A percentile compares a stretch with the other conserved stretches of the same genome.
phyloP scores from a whole-genome alignment of 1,140 invertebrate species.

The Drosophila repletoides region DNA sequence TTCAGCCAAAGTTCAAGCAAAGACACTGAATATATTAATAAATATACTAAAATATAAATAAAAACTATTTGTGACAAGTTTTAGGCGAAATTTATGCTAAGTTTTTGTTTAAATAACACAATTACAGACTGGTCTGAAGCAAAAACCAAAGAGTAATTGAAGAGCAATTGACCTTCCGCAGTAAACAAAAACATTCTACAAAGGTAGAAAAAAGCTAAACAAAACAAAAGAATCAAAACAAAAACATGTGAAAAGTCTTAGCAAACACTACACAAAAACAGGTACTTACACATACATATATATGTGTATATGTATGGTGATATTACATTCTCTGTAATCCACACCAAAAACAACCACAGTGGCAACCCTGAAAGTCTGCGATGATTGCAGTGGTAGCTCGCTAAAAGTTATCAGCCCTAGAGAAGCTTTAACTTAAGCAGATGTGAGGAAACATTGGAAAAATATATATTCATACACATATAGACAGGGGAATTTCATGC shows the following conservation, averaged over 20 bases:
- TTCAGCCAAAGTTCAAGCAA: constrained; percentile 36
- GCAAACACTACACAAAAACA: constrained; percentile 43
- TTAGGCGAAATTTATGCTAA: constrained; percentile 4
- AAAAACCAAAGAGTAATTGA: constrained; percentile 15
- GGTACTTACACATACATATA: background rate
- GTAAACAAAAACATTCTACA: constrained; percentile 34
- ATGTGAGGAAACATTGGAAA: background rate
- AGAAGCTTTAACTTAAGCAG: background rate
- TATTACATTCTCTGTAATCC: constrained; percentile 43
- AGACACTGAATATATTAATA: too few relatives aligned
- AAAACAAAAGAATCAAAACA: constrained; percentile 45
- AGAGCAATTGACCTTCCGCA: constrained; percentile 48
- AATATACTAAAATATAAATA: too few relatives aligned
- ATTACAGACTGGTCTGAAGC: constrained; percentile 22
- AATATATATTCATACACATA: too few relatives aligned
- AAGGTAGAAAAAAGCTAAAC: constrained; percentile 34
- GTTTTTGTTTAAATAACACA: constrained; percentile 14
- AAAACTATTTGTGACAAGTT: constrained; percentile 2
- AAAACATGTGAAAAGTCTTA: constrained; percentile 64
- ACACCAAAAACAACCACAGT: constrained; percentile 31
- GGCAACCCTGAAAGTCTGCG: constrained; percentile 44
- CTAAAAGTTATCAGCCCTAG: too few relatives aligned
- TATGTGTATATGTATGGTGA: background rate
- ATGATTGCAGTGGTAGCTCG: constrained; percentile 15
- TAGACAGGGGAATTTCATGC: too few relatives aligned